Evolutionary conservation across 2,888 invertebrate genomes (phyloP).

Genomic region (Nephrotoma guestfalica): DNA sequence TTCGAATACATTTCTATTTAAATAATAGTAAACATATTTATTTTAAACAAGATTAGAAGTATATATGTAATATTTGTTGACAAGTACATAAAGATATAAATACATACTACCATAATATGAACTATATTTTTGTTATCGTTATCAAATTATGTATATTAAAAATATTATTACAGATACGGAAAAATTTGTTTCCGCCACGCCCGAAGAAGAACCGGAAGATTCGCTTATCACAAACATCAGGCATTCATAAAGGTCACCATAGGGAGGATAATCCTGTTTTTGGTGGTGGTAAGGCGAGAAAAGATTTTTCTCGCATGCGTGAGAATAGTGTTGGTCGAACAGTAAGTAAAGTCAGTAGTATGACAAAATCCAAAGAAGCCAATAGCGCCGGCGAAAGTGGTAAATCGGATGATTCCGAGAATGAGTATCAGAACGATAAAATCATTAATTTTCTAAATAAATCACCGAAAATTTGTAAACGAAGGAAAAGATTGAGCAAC

Average conservation of each 20-base stretch:
- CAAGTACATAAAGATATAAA: background rate
- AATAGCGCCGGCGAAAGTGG: slow-evolving; percentile 6
- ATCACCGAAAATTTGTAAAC: slow-evolving; percentile 2
- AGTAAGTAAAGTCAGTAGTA: background rate
- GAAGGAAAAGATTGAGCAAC: background rate
- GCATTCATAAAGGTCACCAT: background rate
- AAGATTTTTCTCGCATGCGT: background rate
- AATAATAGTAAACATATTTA: background rate
- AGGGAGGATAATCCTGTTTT: background rate
- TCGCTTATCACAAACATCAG: background rate
- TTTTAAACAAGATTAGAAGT: background rate
- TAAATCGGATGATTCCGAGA: slow-evolving; percentile 2
- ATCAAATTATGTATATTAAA: background rate
- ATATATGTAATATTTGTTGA: background rate
- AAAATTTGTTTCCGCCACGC: slow-evolving; percentile 51
- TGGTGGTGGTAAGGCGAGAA: background rate
- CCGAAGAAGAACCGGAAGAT: slow-evolving; percentile 23
- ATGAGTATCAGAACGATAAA: background rate
- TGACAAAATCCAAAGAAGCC: background rate
- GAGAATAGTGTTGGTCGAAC: background rate
- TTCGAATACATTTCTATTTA: slow-evolving; percentile 19
- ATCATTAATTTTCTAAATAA: background rate
- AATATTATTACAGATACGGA: slow-evolving; percentile 38
- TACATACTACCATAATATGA: background rate
- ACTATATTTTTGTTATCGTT: background rate